Evolutionary conservation across 2,113 vertebrate species (phyloP).

Genomic region (Bettongia penicillata): DNA sequence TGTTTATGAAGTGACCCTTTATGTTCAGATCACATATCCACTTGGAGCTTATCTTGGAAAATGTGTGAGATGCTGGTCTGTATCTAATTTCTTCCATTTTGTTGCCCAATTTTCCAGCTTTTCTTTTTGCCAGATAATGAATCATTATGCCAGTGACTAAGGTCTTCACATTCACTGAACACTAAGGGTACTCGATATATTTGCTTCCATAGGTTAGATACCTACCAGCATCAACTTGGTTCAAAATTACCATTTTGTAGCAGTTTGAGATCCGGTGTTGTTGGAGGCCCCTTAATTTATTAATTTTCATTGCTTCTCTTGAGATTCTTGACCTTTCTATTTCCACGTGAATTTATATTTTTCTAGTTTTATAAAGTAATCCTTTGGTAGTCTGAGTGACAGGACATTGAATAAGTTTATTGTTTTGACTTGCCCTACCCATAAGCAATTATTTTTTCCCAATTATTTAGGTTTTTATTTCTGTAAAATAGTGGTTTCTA

Average conservation of each 20-base stretch:
- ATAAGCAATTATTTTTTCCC: background rate
- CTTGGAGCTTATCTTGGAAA: background rate
- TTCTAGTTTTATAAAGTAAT: background rate
- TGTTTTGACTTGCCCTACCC: background rate
- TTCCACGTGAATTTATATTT: background rate
- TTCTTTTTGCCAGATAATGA: background rate
- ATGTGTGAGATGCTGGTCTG: background rate
- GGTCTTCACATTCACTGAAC: background rate
- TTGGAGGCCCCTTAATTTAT: background rate
- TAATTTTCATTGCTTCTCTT: background rate
- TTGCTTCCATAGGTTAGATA: background rate
- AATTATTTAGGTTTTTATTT: background rate
- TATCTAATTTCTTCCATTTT: background rate
- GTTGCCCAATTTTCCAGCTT: background rate
- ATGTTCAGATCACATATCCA: background rate
- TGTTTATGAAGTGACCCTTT: too few relatives aligned
- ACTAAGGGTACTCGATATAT: background rate
- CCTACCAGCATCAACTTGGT: background rate
- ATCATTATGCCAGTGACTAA: background rate
- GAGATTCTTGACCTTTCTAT: background rate
- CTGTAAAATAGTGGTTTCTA: background rate
- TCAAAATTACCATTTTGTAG: background rate
- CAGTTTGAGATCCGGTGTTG: background rate
- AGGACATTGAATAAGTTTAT: background rate
- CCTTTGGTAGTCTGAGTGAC: background rate